Base-by-base conservation (phyloP, 2,113 vertebrate species). In the Cromileptes altivelis region DNA sequence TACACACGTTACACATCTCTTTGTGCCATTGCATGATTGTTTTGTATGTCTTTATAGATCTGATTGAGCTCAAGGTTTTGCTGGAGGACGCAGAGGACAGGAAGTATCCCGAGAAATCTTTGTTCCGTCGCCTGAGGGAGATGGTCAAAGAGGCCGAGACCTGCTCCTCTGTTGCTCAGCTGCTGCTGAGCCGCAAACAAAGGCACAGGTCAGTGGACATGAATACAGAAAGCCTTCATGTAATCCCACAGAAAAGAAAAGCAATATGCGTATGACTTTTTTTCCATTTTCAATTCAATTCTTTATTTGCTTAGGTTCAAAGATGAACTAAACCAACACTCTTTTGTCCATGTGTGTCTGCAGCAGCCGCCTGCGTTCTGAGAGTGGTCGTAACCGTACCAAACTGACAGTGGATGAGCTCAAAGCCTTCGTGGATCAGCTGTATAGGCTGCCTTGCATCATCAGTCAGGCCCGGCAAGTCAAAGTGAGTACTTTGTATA, bases 91-190 rank as follows among this genome's bases (percentile, higher is more conserved):
- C 98, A 8, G 98, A 99, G 92, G 98, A 99, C 89, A 95, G 98
- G 81, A 99, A 99, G 84, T 99, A 98, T 52, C 98, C 98, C 0
- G 98, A 99, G 88, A 99, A 99, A 8, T 93, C 95, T 65, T 95
- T 99, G 60, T 97, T 98, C 90, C 96, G 97, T 23, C 96, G 95
- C 70, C 97, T 99, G 45, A 95, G 96, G 85, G 98, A 98, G 88
- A 97, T 97, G 91, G 97, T 99, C 56, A 99, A 98, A 91, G 98
- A 99, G 92, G 98, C 98, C 0, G 98, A 99, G 92, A 99, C 97
- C 1, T 99, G 98, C 93, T 98, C 97, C 50, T 99, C 98, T 11
- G 98, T 99, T n/a, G 98, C 98, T 65, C 98, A 99, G 89, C 94
- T 99, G 79, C 96, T 99, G 81, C 95, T 99, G 80, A 98, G 97